Evolutionary conservation across 2,113 vertebrate genomes (phyloP), one percentile per base, ranked within the genome.

Genomic region (Anguilla japonica): DNA sequence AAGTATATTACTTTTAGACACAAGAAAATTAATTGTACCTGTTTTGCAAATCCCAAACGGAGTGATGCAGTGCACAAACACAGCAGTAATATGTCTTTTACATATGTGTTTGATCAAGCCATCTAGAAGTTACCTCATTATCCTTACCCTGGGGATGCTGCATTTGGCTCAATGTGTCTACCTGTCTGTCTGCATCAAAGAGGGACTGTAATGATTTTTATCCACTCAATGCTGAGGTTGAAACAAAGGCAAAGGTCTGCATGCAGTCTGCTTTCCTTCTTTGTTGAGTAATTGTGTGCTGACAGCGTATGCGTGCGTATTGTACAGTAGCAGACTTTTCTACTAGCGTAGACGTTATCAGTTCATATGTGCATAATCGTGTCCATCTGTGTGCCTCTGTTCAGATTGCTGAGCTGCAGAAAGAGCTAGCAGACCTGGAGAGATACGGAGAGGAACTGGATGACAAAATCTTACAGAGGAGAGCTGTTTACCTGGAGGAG

Each of bases 321-420:
- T 75, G 71, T 34, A n/a, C 26, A n/a, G 26, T 75, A 34, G 11
- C n/a, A 29, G n/a, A 7, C 26, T 75, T 34, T 75, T 75, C 26
- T 75, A 5, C 4, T 7, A 63, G 50, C 6, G 53, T 57, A 34
- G 9, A 39, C 29, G 67, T 82, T 14, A 34, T 79, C 16, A 67
- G 39, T 81, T 8, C 46, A 4, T 81, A 3, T 75, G 80, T 82
- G n/a, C 82, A 6, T 40, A 56, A 39, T 26, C 18, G 39, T 81
- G 46, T 83, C 53, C 26, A n/a, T 53, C 20, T 78, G 34, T 7
- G 41, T 26, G 81, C 16, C 26, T 90, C 86, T 85, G 84, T 78
- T 1, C 11, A 95, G 94, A 87, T 93, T 85, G 88, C 89, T 41
- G 91, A 92, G 88, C 90, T 94, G 11, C 75, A 93, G n/a, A 93